Evolutionary conservation across 2,888 invertebrate species (phyloP), one percentile per base, ranked within the genome.

Genomic region (Rhagium mordax): DNA sequence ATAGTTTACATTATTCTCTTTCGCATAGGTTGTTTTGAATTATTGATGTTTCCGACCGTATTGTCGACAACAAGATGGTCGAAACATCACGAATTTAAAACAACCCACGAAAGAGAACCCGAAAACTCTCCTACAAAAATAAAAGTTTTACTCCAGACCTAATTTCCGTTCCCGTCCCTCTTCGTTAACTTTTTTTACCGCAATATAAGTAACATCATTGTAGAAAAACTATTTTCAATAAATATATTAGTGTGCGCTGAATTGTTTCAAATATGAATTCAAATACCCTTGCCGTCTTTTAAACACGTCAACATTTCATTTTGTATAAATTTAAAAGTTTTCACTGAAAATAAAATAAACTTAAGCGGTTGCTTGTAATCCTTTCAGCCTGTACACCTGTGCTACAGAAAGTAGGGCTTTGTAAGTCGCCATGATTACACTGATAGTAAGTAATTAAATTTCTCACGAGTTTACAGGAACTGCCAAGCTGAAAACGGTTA

Each of bases 381-480:
- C 6, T 24, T 24, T 24, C 24, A 4, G 3, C 3, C 24, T 24
- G 3, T 24, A 24, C 33, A 13, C 33, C 10, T 33, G 33, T 33
- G 33, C 33, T 33, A 33, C 10, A 33, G 13, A 33, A 33, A 33
- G 33, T n/a, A 10, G 13, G 33, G 33, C 13, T 33, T 33, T 13
- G 33, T 13, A 10, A 33, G 33, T 13, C 33, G 33, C 33, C 33
- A 33, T 33, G 33, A 33, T 33, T 33, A 13, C 18, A 49, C 49
- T 60, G 33, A 69, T 60, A 51, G 53, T 61, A 61, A 51, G 21
- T 61, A 60, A 68, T 68, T 68, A 68, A 68, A 59, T 60, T 69
- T 69, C 69, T 61, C 69, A 69, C 29, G 69, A 68, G 68, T 59
- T 68, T 55, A 51, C 69, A 33, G 49, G 41, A 20, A 61, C 61